Conservation (phyloP, 2,888 invertebrate species). For the Perizoma affinitatum region DNA sequence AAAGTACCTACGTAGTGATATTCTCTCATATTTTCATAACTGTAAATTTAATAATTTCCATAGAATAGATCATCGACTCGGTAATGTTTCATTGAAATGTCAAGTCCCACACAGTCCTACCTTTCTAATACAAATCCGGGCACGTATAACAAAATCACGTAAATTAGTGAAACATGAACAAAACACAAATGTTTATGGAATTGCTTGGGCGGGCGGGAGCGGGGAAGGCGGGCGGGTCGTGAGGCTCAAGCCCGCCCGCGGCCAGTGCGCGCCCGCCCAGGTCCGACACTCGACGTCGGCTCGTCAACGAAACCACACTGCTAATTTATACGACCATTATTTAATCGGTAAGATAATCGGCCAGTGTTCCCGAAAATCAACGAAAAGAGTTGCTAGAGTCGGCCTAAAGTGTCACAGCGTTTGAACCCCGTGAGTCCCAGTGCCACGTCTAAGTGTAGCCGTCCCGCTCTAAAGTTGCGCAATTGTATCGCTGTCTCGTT, state of each 20-base stretch:
- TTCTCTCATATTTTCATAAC: no score
- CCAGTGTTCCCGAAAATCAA: slow-evolving; percentile 56
- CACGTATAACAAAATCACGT: slow-evolving; percentile 41
- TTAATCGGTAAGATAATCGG: slow-evolving; percentile 75
- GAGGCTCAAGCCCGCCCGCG: slow-evolving; percentile 53
- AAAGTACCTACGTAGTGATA: no score
- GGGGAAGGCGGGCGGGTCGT: slow-evolving; percentile 52
- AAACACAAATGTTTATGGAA: slow-evolving; percentile 65
- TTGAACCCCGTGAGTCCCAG: slow-evolving; percentile 21
- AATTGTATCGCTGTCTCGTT: slow-evolving; percentile 61
- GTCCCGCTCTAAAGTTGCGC: slow-evolving; percentile 69
- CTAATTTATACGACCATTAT: slow-evolving; percentile 74
- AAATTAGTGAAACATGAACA: slow-evolving; percentile 55
- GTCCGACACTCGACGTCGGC: slow-evolving; percentile 84
- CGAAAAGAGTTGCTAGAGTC: slow-evolving; percentile 8
- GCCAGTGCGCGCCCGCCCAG: slow-evolving; percentile 81
- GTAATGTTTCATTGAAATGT: no score
- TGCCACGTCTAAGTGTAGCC: slow-evolving; percentile 53
- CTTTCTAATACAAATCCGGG: slow-evolving; percentile 43
- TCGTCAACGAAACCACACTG: slow-evolving; percentile 80
- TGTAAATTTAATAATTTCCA: no score
- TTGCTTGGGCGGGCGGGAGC: slow-evolving; percentile 55
- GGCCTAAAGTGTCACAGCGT: slow-evolving; percentile 11
- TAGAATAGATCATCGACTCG: no score
- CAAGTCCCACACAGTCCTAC: not conserved